Evolutionary conservation across 2,113 vertebrate genomes (phyloP).

Genomic region (Pleuronectes platessa): DNA sequence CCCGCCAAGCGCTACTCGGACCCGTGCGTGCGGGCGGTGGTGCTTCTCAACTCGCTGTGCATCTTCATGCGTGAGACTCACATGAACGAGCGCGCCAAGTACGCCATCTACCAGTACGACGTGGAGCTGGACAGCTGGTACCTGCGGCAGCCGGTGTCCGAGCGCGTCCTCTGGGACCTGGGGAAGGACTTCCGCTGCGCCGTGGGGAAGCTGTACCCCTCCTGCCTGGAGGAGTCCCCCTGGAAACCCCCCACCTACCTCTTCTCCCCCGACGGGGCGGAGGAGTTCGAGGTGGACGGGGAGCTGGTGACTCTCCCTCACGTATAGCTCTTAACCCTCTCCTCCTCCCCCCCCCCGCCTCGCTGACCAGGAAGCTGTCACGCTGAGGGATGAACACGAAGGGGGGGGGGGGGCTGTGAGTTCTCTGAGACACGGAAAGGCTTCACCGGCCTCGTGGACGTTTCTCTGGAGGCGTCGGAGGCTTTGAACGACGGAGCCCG

Average conservation of each 20-base stretch:
- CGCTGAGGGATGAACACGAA: slow-evolving; percentile 37
- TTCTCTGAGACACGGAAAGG: slow-evolving; percentile 21
- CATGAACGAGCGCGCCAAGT: slow-evolving; percentile 94
- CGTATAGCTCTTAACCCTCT: slow-evolving; percentile 82
- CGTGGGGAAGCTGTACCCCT: slow-evolving; percentile 97
- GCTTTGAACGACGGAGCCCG: slow-evolving; percentile 1
- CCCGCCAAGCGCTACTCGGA: slow-evolving; percentile 95
- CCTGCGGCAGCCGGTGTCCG: slow-evolving; percentile 92
- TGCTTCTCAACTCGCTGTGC: slow-evolving; percentile 91
- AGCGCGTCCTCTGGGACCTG: slow-evolving; percentile 95
- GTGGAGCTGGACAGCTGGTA: slow-evolving; percentile 93
- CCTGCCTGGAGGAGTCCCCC: slow-evolving; percentile 95
- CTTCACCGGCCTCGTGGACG: slow-evolving; percentile 40
- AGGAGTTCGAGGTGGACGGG: slow-evolving; percentile 94
- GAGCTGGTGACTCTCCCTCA: slow-evolving; percentile 91
- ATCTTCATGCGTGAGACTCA: slow-evolving; percentile 96
- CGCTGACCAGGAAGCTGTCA: slow-evolving; percentile 23
- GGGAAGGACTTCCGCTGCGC: slow-evolving; percentile 96
- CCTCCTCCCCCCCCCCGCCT: slow-evolving; percentile 2
- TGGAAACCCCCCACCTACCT: slow-evolving; percentile 98
- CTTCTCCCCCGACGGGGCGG: slow-evolving; percentile 92
- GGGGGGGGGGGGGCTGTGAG: slow-evolving; percentile 4
- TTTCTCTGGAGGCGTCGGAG: slow-evolving; percentile 16
- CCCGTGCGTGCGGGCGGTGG: slow-evolving; percentile 91
- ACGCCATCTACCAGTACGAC: slow-evolving; percentile 96